Evolutionary conservation across 1,140 invertebrate species (phyloP).

Genomic region (Heterodera schachtii): DNA sequence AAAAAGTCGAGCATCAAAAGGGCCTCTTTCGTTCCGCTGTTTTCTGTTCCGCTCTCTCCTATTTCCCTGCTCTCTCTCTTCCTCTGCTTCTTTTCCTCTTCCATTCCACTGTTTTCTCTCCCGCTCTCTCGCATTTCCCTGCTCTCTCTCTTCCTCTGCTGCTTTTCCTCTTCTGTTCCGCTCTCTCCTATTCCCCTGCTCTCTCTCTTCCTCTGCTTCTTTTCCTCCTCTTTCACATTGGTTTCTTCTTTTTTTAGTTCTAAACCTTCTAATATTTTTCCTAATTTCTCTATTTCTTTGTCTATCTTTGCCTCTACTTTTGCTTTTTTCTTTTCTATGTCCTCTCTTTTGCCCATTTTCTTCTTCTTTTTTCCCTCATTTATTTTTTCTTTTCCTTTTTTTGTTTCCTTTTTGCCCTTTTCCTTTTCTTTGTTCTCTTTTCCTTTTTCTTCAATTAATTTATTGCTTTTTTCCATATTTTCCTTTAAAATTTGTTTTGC

Average conservation of each 20-base stretch:
- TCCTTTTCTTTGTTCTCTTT: background rate
- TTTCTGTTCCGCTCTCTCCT: too few relatives aligned
- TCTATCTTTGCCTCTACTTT: too few relatives aligned
- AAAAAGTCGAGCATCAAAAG: background rate
- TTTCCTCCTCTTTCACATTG: background rate
- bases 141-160: background rate
- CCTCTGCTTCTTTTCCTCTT: background rate
- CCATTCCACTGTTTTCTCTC: background rate
- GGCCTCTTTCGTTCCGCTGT: background rate
- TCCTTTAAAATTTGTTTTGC: background rate
- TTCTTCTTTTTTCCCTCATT: background rate
- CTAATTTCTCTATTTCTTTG: too few relatives aligned
- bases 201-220: background rate
- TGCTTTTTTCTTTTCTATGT: too few relatives aligned
- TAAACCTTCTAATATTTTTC: too few relatives aligned
- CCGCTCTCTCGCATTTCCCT: background rate
- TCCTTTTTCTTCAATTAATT: background rate
- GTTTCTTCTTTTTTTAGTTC: background rate
- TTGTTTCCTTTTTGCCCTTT: too few relatives aligned
- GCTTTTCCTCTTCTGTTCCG: background rate
- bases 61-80: background rate
- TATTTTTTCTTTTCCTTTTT: too few relatives aligned
- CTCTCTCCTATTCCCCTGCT: background rate
- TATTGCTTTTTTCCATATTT: background rate
- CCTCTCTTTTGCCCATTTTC: too few relatives aligned